phyloP scores from a whole-genome alignment of 2,797 vertebrate genomes.

The Salarias fasciatus region DNA sequence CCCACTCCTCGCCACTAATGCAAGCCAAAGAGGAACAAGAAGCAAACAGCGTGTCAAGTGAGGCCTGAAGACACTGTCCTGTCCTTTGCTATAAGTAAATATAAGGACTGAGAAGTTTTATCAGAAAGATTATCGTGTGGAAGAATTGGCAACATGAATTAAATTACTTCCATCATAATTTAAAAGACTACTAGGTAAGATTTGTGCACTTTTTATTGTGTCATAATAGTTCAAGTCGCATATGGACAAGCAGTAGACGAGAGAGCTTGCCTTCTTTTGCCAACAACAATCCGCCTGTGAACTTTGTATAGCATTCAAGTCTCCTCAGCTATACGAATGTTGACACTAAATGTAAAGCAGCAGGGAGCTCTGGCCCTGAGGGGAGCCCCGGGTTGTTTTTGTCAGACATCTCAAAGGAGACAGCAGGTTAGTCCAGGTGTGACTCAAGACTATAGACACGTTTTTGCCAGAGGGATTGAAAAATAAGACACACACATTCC shows the following conservation, averaged over 20 bases:
- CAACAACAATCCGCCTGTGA: constrained; percentile 23
- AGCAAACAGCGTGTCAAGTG: constrained; percentile 12
- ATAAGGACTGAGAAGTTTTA: background rate
- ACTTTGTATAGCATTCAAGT: constrained; percentile 42
- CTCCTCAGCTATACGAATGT: constrained; percentile 23
- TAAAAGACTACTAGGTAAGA: background rate
- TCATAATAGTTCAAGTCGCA: constrained; percentile 4
- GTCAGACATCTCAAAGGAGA: constrained; percentile 16
- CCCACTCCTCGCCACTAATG: constrained; percentile 3
- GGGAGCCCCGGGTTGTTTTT: constrained; percentile 55
- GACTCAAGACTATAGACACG: constrained; percentile 35
- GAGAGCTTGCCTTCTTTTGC: constrained; percentile 7
- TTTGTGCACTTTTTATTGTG: background rate
- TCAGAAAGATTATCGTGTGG: background rate
- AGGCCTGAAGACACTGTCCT: constrained; percentile 1
- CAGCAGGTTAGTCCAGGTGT: constrained; percentile 51
- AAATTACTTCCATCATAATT: too few species aligned
- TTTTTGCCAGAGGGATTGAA: constrained; percentile 33
- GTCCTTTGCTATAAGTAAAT: constrained; percentile 16
- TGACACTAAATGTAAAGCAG: constrained; percentile 56
- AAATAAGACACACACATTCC: constrained; percentile 18
- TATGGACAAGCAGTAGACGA: background rate
- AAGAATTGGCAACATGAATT: background rate
- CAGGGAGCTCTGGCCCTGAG: constrained; percentile 35
- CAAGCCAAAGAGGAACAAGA: constrained; percentile 36